These are phyloP conservation scores for Ancistrus triradiatus DNA, from an alignment of 2,113 vertebrate genomes.

Conservation along the genomic window DNA sequence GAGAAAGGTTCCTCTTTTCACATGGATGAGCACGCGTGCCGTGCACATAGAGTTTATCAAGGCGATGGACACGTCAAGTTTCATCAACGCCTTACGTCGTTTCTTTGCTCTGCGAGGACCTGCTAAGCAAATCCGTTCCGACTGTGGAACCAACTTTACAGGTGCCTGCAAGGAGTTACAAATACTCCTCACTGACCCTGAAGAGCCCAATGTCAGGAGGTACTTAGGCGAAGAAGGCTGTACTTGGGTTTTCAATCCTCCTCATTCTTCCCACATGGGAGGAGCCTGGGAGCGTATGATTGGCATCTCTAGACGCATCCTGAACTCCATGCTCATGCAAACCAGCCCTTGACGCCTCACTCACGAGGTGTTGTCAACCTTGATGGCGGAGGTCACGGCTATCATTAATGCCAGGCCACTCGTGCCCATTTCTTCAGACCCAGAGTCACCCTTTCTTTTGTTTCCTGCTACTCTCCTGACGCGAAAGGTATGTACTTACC, in stretches of 20 bases:
- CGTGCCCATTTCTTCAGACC: background rate
- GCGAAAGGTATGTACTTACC: too few relatives aligned
- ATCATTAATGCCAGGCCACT: background rate
- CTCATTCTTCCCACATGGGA: too few relatives aligned
- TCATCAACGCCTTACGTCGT: too few relatives aligned
- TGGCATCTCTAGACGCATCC: background rate
- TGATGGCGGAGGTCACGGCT: too few relatives aligned
- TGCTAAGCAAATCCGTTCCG: constrained; percentile 30
- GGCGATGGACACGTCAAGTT: constrained; percentile 34
- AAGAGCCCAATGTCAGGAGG: background rate
- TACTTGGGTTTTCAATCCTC: too few relatives aligned
- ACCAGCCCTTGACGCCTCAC: background rate
- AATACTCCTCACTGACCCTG: background rate
- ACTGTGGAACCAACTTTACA: constrained; percentile 34
- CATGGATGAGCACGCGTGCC: too few relatives aligned
- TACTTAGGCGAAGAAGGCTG: too few relatives aligned
- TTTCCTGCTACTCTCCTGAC: background rate
- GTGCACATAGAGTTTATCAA: constrained; percentile 41
- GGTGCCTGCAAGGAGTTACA: constrained; percentile 9
- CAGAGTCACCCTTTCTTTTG: constrained; percentile 7
- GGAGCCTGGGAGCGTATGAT: constrained; percentile 12
- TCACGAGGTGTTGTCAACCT: background rate
- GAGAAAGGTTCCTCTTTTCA: constrained; percentile 42
- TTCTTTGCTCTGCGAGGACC: too few relatives aligned
- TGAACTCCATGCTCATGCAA: too few relatives aligned